Evolutionary conservation across 1,140 invertebrate species (phyloP).

Genomic region (Solenopsis invicta): DNA sequence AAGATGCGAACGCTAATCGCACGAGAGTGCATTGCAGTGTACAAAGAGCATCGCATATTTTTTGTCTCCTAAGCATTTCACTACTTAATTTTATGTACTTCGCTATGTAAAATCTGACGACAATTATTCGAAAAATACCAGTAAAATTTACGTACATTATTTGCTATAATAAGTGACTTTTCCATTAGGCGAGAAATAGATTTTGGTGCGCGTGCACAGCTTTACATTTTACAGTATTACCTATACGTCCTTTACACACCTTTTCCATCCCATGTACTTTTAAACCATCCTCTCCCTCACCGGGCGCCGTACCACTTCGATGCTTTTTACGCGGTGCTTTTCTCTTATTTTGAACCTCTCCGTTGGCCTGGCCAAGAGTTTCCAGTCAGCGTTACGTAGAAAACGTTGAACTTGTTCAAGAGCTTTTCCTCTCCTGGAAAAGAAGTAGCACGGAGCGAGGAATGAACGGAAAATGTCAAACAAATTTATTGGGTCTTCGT

Average conservation of each 20-base stretch:
- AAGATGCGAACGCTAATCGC: not conserved
- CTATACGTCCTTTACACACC: conserved; percentile 65
- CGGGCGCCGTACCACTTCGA: conserved; percentile 71
- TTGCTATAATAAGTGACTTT: conserved; percentile 62
- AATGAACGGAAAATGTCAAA: conserved; percentile 62
- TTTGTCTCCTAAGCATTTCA: conserved; percentile 5
- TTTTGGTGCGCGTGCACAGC: conserved; percentile 46
- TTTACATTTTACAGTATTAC: conserved; percentile 69
- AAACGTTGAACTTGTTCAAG: conserved; percentile 81
- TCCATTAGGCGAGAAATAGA: conserved; percentile 53
- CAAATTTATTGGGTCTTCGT: conserved; percentile 55
- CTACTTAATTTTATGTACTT: not conserved
- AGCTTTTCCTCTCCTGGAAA: conserved; percentile 71
- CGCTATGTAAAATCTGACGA: not conserved
- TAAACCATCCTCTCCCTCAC: conserved; percentile 72
- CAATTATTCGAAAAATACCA: conserved; percentile 16
- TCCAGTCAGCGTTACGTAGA: conserved; percentile 78
- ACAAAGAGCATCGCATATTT: not conserved
- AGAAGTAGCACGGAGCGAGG: conserved; percentile 44
- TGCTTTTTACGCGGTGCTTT: conserved; percentile 80
- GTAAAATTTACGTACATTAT: conserved; percentile 49
- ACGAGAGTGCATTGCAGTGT: not conserved
- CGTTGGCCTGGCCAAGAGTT: conserved; percentile 79
- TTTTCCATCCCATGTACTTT: conserved; percentile 79
- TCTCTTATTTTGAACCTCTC: conserved; percentile 79